Evolutionary conservation across 2,888 invertebrate species (phyloP), one percentile per base, ranked within the genome.

Genomic region (Tinea semifulvella): DNA sequence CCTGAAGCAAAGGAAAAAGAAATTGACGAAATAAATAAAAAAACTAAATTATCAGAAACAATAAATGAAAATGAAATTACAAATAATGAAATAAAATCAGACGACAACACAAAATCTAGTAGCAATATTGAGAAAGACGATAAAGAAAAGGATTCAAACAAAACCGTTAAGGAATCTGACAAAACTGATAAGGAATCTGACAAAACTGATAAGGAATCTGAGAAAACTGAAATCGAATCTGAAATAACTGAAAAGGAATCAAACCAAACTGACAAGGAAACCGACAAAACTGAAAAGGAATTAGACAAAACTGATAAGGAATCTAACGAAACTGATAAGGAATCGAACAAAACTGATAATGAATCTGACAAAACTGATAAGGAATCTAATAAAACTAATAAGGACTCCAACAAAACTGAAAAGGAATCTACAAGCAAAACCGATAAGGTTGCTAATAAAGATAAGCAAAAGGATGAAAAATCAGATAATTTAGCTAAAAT

Each of bases 241-340:
- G 19, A 40, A 11, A 49, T 58, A 14, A 53, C 52, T 42, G 49
- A 10, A 11, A n/a, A 39, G 6, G n/a, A 4, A 3, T 22, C 44
- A 7, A 8, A 22, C 25, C 5, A 22, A 22, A 8, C 25, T 22
- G 8, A 22, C 5, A 8, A 22, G 8, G 8, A 5, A 22, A 5
- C 25, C 25, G 25, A 22, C 25, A 22, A 22, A 22, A 8, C 25
- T 22, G 8, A 22, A 22, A 8, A 22, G 8, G 8, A 5, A 22
- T 8, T 7, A 22, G 8, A 8, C 25, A 7, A 22, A n/a, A n/a
- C n/a, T n/a, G n/a, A n/a, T n/a, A n/a, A n/a, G n/a, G n/a, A n/a
- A n/a, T n/a, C n/a, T n/a, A n/a, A n/a, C n/a, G n/a, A n/a, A n/a
- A n/a, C n/a, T n/a, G n/a, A n/a, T n/a, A n/a, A n/a, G n/a, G n/a